Percentiles rank a stretch among this genome's conserved stretches.
Evolutionary conservation across 2,113 vertebrate species (phyloP).

Genomic region (Felis catus): DNA sequence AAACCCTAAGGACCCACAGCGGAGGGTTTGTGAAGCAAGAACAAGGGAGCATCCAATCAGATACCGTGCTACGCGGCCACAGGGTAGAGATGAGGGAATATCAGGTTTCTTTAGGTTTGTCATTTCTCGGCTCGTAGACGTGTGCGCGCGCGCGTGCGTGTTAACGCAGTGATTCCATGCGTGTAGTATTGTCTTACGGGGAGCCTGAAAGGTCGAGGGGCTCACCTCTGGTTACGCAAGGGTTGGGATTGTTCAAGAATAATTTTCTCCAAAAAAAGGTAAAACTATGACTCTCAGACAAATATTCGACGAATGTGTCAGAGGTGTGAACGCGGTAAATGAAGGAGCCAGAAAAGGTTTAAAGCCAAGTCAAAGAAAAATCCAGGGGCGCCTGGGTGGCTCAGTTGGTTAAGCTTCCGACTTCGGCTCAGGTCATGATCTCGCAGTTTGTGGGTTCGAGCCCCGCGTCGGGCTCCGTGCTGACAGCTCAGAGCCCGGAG

Average conservation of each 20-base stretch:
- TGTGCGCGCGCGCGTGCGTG: neutral
- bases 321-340: neutral
- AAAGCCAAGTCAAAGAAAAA: neutral
- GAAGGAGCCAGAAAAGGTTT: neutral
- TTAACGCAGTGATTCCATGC: accelerated
- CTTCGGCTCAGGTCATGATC: too few relatives aligned
- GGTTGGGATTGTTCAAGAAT: neutral
- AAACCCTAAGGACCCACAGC: neutral
- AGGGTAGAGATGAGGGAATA: neutral
- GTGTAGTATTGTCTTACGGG: neutral
- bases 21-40: neutral
- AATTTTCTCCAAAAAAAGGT: neutral
- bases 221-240: neutral
- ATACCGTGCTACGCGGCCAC: accelerated
- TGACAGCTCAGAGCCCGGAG: too few relatives aligned
- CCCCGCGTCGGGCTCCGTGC: too few relatives aligned
- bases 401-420: too few relatives aligned
- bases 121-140: neutral
- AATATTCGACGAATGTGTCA: neutral
- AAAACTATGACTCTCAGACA: neutral
- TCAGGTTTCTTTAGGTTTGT: neutral
- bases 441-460: too few relatives aligned
- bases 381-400: neutral
- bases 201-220: neutral
- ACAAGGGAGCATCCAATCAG: accelerated